Percentiles rank a stretch among this genome's conserved stretches.
phyloP scores from a whole-genome alignment of 1,140 invertebrate genomes.

The Temnothorax nylanderi region DNA sequence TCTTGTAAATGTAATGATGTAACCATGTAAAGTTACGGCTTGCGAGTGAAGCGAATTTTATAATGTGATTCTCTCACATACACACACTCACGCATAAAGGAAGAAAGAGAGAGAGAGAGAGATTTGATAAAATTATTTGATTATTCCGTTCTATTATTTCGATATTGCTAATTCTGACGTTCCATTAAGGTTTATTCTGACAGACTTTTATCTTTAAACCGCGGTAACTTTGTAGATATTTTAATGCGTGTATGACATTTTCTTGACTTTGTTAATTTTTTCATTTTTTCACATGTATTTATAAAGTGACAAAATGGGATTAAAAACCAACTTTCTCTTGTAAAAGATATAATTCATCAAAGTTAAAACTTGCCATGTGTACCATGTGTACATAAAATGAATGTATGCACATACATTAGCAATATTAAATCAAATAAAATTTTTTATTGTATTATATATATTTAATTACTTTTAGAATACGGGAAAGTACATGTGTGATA shows the following conservation, averaged over 20 bases:
- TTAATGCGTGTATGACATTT: background rate
- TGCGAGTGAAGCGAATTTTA: constrained; percentile 6
- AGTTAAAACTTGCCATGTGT: background rate
- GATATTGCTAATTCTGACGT: background rate
- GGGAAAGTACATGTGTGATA: background rate
- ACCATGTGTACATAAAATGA: background rate
- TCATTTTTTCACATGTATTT: constrained; percentile 1
- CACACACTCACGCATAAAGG: background rate
- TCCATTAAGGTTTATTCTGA: background rate
- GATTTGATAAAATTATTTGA: constrained; percentile 1
- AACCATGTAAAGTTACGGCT: constrained; percentile 21
- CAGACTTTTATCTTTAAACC: background rate
- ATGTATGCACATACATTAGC: constrained; percentile 4
- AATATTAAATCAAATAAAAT: constrained; percentile 3
- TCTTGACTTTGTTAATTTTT: background rate
- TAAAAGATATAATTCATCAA: background rate
- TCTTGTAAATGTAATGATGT: constrained; percentile 9
- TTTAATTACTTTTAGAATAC: constrained; percentile 4
- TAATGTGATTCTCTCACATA: too few species aligned
- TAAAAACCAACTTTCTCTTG: background rate
- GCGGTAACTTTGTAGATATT: background rate
- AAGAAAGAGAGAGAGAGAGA: background rate
- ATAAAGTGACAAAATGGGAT: background rate
- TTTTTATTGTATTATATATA: background rate
- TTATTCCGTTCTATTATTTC: background rate